These are phyloP conservation scores for Actinia equina DNA, from an alignment of 64 coral and sea anemone genomes.

Conservation along the genomic window DNA sequence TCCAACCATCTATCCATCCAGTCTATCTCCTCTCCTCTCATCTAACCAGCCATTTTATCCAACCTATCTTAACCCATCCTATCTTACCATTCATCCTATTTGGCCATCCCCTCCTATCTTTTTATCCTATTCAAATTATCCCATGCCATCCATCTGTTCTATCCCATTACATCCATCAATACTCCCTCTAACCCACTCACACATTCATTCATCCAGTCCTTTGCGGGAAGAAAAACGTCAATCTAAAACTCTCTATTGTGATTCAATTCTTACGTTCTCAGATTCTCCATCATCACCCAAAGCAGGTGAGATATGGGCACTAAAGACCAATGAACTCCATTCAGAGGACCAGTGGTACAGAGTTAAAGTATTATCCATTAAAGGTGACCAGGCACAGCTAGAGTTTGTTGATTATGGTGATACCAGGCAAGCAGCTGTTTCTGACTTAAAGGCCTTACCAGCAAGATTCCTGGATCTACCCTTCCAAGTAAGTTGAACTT, in stretches of 20 bases:
- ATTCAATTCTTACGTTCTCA: background rate
- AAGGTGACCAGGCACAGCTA: conserved; percentile 44
- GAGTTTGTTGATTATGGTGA: conserved; percentile 94
- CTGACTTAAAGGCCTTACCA: conserved; percentile 55
- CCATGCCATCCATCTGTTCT: too few species aligned
- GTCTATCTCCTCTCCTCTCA: background rate
- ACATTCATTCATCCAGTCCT: background rate
- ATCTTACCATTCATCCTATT: too few species aligned
- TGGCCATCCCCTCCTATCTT: too few species aligned
- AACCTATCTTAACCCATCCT: background rate
- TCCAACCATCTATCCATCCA: too few species aligned
- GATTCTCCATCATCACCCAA: conserved; percentile 3
- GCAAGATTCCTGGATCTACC: conserved; percentile 80
- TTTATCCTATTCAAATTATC: too few species aligned
- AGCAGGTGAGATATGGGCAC: conserved; percentile 59
- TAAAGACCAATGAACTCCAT: conserved; percentile 76
- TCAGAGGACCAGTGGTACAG: conserved; percentile 81
- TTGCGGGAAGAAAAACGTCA: background rate
- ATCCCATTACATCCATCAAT: background rate
- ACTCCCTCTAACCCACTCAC: background rate
- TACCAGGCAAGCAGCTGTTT: conserved; percentile 18
- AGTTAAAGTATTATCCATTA: conserved; percentile 68
- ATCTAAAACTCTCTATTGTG: background rate
- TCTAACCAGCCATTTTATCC: background rate
- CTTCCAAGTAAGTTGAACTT: conserved; percentile 55